Evolutionary conservation across 2,797 vertebrate species (phyloP).

Genomic region (Sus cebifrons): DNA sequence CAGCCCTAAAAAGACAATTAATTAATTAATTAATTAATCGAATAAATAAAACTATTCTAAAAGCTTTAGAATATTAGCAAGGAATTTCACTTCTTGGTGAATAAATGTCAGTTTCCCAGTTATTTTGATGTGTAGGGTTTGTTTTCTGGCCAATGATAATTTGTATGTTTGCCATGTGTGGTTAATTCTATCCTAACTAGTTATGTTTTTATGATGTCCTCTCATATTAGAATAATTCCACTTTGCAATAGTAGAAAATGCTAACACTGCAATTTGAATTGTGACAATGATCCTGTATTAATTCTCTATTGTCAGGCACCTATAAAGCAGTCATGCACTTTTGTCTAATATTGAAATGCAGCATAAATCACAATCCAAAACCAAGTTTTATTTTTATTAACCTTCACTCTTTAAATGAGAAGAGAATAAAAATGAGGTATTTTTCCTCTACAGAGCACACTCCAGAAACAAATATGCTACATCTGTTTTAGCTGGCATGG

Average conservation of each 20-base stretch:
- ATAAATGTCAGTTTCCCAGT: constrained; percentile 55
- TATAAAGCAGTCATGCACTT: neutral
- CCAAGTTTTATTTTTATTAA: constrained; percentile 61
- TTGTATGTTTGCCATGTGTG: neutral
- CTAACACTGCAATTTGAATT: neutral
- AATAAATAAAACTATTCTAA: constrained; percentile 1
- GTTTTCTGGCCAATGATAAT: constrained; percentile 18
- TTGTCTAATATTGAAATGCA: constrained; percentile 56
- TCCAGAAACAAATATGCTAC: constrained; percentile 66
- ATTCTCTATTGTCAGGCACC: neutral
- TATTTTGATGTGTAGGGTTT: neutral
- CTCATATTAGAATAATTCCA: constrained; percentile 33
- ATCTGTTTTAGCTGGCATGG: constrained; percentile 62
- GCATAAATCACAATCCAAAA: constrained; percentile 4
- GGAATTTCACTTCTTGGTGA: constrained; percentile 34
- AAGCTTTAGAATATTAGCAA: constrained; percentile 41
- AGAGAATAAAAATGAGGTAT: neutral
- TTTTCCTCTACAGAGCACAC: neutral
- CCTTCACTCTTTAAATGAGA: constrained; percentile 60
- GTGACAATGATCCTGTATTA: neutral
- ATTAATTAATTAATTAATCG: too few relatives aligned
- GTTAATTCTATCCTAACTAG: constrained; percentile 21
- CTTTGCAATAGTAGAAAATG: constrained; percentile 34
- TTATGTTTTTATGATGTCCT: neutral
- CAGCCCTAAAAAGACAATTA: too few relatives aligned